These are phyloP conservation scores for Stenoptilia bipunctidactyla DNA, from an alignment of 2,888 invertebrate species.

Conservation along the genomic window DNA sequence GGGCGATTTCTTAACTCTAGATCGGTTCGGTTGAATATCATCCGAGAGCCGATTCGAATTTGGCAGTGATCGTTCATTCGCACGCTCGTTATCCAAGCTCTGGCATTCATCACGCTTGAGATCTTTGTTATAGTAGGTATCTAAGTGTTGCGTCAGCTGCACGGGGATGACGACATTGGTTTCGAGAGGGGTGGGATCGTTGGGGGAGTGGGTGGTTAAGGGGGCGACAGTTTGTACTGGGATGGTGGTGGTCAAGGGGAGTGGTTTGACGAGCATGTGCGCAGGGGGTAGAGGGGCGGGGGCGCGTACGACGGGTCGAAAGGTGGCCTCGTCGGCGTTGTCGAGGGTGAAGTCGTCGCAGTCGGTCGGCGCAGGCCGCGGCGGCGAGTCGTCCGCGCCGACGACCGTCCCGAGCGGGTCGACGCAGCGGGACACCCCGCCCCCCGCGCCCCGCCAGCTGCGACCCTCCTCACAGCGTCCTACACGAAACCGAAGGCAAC, in stretches of 20 bases:
- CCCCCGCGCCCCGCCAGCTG: constrained; percentile 74
- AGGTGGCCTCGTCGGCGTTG: constrained; percentile 77
- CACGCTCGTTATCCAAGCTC: constrained; percentile 22
- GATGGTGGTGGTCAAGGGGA: constrained; percentile 47
- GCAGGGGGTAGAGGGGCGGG: constrained; percentile 43
- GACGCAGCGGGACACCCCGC: constrained; percentile 76
- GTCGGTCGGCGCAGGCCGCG: constrained; percentile 35
- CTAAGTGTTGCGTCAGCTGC: constrained; percentile 10
- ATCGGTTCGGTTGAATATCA: constrained; percentile 44
- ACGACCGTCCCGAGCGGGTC: constrained; percentile 83
- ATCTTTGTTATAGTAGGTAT: constrained; percentile 20
- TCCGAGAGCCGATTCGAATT: constrained; percentile 23
- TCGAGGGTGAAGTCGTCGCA: constrained; percentile 43
- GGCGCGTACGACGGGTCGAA: constrained; percentile 73
- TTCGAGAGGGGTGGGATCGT: constrained; percentile 22
- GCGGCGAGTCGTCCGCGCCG: constrained; percentile 49
- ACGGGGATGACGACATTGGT: constrained; percentile 27
- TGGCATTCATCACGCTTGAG: constrained; percentile 24
- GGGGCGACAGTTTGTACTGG: constrained; percentile 31
- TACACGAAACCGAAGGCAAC: constrained; percentile 89
- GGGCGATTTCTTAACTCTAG: constrained; percentile 48
- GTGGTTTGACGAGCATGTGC: constrained; percentile 33
- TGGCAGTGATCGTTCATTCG: constrained; percentile 37
- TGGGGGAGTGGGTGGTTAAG: constrained; percentile 12
- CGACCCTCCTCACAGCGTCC: constrained; percentile 53